Evolutionary conservation across 2,113 vertebrate genomes (phyloP).

Genomic region (Burhinus bistriatus): DNA sequence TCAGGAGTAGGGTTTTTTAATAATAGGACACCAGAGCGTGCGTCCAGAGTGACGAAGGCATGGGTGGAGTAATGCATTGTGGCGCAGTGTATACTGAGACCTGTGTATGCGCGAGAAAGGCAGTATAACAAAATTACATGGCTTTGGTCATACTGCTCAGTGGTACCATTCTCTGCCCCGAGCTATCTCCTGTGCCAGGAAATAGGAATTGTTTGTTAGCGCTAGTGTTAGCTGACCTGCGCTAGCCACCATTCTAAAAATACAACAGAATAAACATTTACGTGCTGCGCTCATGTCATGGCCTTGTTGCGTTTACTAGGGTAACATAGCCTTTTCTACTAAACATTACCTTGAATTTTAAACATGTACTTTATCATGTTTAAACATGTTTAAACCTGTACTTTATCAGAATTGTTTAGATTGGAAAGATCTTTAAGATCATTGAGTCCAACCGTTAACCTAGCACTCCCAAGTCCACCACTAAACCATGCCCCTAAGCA

Average conservation of each 20-base stretch:
- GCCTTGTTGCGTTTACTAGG: neutral
- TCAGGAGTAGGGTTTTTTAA: neutral
- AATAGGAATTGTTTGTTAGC: neutral
- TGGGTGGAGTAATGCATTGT: rapidly evolving
- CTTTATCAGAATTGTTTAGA: neutral
- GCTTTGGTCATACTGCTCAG: neutral
- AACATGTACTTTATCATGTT: neutral
- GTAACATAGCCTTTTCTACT: neutral
- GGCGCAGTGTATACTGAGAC: neutral
- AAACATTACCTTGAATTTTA: neutral
- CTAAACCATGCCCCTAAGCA: neutral
- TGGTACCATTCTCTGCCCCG: neutral
- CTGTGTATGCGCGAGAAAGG: neutral
- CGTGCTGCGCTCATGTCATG: rapidly evolving
- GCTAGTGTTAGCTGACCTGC: neutral
- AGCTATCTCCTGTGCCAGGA: neutral
- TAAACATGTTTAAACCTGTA: neutral
- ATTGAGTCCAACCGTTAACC: neutral
- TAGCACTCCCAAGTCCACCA: neutral
- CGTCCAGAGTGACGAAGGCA: neutral
- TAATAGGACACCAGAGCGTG: rapidly evolving
- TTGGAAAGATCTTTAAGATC: neutral
- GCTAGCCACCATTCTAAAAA: neutral
- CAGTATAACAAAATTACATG: neutral
- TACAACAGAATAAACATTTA: neutral